phyloP scores from a whole-genome alignment of 2,113 vertebrate genomes.

The Hypocryptadius cinnamomeus region DNA sequence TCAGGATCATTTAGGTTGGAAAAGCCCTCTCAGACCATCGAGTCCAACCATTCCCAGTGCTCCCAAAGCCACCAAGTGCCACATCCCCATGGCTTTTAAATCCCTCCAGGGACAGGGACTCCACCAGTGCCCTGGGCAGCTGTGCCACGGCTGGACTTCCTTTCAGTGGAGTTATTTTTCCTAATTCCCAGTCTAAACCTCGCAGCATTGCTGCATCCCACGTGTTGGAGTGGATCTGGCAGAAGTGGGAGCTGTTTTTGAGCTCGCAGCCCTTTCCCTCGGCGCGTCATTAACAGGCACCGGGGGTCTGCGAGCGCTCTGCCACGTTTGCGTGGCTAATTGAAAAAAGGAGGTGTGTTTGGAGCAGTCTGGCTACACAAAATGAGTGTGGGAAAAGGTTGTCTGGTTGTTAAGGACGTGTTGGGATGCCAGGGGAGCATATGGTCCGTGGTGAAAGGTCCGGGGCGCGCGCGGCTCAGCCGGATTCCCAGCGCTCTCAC shows the following conservation, averaged over 20 bases:
- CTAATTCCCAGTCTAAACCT: rapidly evolving
- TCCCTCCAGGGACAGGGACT: background rate
- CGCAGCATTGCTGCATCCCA: background rate
- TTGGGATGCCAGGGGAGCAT: conserved; percentile 35
- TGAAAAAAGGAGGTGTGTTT: background rate
- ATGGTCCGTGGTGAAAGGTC: conserved; percentile 33
- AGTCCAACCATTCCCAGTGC: background rate
- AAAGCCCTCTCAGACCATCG: background rate
- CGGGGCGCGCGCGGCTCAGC: background rate
- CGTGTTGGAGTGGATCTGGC: background rate
- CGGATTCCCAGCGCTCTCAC: background rate
- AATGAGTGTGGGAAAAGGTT: background rate
- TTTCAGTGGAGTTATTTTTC: background rate
- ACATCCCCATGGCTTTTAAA: rapidly evolving
- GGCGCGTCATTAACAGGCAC: background rate
- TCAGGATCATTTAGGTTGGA: background rate
- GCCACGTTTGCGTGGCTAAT: background rate
- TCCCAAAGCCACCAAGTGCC: background rate
- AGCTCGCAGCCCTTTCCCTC: background rate
- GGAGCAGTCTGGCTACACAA: conserved; percentile 15
- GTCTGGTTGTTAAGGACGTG: background rate
- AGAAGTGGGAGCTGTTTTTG: background rate
- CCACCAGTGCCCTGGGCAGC: background rate
- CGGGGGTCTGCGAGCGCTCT: background rate
- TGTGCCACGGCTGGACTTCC: background rate